These are phyloP conservation scores for Apis cerana DNA, from an alignment of 1,140 invertebrate species.

Conservation along the genomic window DNA sequence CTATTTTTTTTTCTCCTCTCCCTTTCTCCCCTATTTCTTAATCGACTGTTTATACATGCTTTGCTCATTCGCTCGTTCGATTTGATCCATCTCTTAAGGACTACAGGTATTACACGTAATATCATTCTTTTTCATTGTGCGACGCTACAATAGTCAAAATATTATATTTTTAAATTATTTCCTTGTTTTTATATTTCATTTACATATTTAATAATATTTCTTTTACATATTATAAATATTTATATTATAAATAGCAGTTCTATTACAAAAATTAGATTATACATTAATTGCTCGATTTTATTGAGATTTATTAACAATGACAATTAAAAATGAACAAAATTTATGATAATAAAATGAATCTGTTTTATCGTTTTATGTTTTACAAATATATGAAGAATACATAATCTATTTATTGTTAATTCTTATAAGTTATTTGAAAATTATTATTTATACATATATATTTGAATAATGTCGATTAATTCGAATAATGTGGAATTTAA, in stretches of 20 bases:
- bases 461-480: neutral
- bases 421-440: no score
- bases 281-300: no score
- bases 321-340: no score
- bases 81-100: conserved; percentile 38
- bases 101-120: conserved; percentile 39
- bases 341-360: no score
- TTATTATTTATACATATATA: neutral
- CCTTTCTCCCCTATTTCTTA: neutral
- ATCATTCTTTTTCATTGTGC: conserved; percentile 19
- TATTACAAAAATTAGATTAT: no score
- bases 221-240: no score
- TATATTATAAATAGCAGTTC: no score
- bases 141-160: neutral
- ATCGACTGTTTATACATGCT: conserved; percentile 22
- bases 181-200: no score
- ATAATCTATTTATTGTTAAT: no score
- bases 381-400: no score
- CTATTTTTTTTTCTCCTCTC: neutral
- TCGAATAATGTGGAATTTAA: neutral
- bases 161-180: neutral
- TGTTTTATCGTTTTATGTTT: no score
- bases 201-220: neutral
- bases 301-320: no score
- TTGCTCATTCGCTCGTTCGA: conserved; percentile 5